Base-by-base conservation (phyloP, 2,888 invertebrate species). In the Apomyelois bistriatella region DNA sequence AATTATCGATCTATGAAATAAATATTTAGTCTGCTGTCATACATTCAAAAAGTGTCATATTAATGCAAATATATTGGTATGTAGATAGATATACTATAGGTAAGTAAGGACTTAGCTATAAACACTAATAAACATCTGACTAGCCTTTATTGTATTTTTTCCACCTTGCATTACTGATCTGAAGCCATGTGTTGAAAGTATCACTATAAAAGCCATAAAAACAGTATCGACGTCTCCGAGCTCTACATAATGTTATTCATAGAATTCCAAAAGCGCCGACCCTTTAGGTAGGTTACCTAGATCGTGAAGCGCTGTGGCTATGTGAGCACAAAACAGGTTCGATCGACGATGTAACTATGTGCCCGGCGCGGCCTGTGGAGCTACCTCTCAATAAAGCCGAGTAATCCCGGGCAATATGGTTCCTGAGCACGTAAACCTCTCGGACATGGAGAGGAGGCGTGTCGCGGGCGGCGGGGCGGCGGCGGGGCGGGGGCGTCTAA, bases 401-500 rank as follows among this genome's bases (percentile, higher is more conserved):
- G 42, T 22, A 17, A 28, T 46, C 46, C 32, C 46, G 46, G 35
- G 46, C 46, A 46, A 35, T 46, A 46, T 32, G 46, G 46, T 46
- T 46, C 46, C 46, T 3, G 46, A 1, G 46, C 30, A 32, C 46
- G 46, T 32, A 32, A 16, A 46, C 46, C 46, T 16, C 46, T 16
- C 46, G 32, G 5, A 46, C 30, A 32, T n/a, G 46, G 30, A 9
- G 10, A 10, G 43, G 30, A 60, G 64, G 64, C 61, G 65, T 56
- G 43, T 54, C 53, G 35, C n/a, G n/a, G n/a, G 48, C 43, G 48
- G 48, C 48, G 37, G 52, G 54, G 42, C 22, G 48, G 22, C 49
- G 12, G 55, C 28, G 52, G 56, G 32, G 17, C 54, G 50, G 58
- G 65, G 56, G 65, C 57, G 54, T 74, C 72, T 80, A 82, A 82